Conservation (phyloP, 1,140 invertebrate species). For the Dreissena rostriformis region DNA sequence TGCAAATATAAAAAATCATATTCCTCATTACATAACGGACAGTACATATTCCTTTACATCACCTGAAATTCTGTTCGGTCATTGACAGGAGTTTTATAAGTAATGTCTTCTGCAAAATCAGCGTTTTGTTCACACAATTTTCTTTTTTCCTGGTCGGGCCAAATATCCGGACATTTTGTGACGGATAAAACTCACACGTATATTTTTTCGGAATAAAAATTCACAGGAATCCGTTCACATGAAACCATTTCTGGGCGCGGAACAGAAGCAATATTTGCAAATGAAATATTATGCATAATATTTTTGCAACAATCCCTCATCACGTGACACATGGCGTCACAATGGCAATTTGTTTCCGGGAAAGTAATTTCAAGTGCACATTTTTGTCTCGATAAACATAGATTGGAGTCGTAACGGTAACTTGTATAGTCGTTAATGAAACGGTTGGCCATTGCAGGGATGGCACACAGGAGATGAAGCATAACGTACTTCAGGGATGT, state of each 20-base stretch:
- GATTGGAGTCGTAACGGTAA: too few relatives aligned
- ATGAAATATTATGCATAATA: too few relatives aligned
- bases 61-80: background rate
- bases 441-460: too few relatives aligned
- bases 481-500: too few relatives aligned
- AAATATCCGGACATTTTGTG: background rate
- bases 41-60: conserved; percentile 20
- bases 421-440: too few relatives aligned
- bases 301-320: too few relatives aligned
- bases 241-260: too few relatives aligned
- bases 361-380: background rate
- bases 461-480: too few relatives aligned
- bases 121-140: background rate
- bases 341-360: conserved; percentile 23
- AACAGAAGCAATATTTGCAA: too few relatives aligned
- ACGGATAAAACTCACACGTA: background rate
- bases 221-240: too few relatives aligned
- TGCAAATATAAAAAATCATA: conserved; percentile 1
- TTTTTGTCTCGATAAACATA: too few relatives aligned
- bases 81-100: background rate
- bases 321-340: conserved; percentile 34
- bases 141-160: background rate
- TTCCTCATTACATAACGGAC: background rate
- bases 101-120: background rate
- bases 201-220: too few relatives aligned